phyloP scores from a whole-genome alignment of 2,113 vertebrate species.

The Dryoscopus gambensis region DNA sequence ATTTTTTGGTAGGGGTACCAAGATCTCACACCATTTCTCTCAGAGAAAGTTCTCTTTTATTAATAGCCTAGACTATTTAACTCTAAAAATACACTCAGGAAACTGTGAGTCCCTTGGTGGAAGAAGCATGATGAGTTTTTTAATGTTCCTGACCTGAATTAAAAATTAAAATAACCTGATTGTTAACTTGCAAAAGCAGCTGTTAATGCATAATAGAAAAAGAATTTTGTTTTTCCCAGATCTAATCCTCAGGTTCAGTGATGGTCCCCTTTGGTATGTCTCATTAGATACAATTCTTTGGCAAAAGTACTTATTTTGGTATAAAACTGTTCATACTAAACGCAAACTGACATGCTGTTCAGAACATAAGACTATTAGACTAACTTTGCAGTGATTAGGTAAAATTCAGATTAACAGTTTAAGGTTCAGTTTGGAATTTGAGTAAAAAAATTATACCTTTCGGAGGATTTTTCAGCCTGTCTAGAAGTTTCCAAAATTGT shows the following conservation, averaged over 20 bases:
- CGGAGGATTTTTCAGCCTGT: background rate
- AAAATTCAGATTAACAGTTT: background rate
- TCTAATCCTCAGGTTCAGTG: slow-evolving; percentile 58
- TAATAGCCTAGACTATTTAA: background rate
- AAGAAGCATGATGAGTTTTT: background rate
- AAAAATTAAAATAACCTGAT: slow-evolving; percentile 51
- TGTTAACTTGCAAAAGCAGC: slow-evolving; percentile 50
- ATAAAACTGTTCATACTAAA: slow-evolving; percentile 55
- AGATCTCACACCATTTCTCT: background rate
- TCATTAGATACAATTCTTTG: slow-evolving; percentile 62
- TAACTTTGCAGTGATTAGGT: background rate
- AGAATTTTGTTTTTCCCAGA: slow-evolving; percentile 69
- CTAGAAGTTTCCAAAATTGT: background rate
- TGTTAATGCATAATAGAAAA: slow-evolving; percentile 68
- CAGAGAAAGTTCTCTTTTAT: background rate
- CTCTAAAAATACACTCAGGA: background rate
- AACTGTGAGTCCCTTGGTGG: background rate
- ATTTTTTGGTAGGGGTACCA: background rate
- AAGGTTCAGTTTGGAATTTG: background rate
- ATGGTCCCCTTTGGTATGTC: slow-evolving; percentile 52
- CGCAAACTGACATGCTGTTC: slow-evolving; percentile 22
- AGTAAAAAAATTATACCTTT: background rate
- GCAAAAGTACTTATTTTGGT: slow-evolving; percentile 39
- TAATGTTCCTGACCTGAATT: slow-evolving; percentile 10
- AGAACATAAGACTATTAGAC: background rate